Conservation (phyloP, 2,113 vertebrate genomes). For the Sorex araneus region DNA sequence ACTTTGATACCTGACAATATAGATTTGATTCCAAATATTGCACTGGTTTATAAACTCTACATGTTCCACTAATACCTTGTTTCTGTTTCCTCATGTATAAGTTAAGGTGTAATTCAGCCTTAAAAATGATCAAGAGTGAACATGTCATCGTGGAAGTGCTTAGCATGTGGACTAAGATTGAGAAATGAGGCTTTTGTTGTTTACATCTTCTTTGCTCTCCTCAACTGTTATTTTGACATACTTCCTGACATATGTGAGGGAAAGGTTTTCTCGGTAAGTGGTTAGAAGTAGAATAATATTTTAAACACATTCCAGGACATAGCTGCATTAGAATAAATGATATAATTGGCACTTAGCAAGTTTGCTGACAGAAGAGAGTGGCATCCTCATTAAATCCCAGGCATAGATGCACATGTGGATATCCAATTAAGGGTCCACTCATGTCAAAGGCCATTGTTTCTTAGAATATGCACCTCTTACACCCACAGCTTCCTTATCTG, state of each 20-base stretch:
- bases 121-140: neutral
- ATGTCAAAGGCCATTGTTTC: neutral
- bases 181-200: neutral
- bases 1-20: neutral
- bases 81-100: conserved; percentile 7
- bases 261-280: neutral
- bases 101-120: neutral
- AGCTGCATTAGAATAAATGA: conserved; percentile 18
- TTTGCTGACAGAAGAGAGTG: conserved; percentile 7
- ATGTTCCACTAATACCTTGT: neutral
- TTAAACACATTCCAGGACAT: conserved; percentile 27
- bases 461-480: neutral
- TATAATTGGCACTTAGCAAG: conserved; percentile 32
- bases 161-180: no score
- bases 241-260: conserved; percentile 9
- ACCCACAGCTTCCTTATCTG: neutral
- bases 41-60: neutral
- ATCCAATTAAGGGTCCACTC: neutral
- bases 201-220: conserved; percentile 4
- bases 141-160: neutral
- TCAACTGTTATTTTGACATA: neutral
- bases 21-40: neutral
- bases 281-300: conserved; percentile 56
- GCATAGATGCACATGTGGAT: neutral
- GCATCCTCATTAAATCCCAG: neutral